These are phyloP conservation scores for Caenorhabditis latens DNA, from an alignment of 1,140 invertebrate genomes.

Conservation along the genomic window DNA sequence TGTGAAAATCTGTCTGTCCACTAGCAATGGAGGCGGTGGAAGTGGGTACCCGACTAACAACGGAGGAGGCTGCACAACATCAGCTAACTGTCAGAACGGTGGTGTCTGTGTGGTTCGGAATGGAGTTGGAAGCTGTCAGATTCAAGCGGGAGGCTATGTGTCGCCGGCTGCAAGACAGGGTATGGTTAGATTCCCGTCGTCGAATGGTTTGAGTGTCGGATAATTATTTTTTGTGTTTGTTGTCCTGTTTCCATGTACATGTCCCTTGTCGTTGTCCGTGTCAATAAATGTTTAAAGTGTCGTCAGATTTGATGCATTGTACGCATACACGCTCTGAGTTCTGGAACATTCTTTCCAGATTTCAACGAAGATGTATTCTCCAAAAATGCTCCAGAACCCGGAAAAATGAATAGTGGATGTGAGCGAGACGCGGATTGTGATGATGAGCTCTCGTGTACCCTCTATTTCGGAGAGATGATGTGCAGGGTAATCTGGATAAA, in stretches of 20 bases:
- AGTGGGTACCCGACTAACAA: neutral
- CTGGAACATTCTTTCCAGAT: neutral
- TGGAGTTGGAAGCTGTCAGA: constrained; percentile 23
- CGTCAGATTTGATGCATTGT: neutral
- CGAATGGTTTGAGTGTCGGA: constrained; percentile 2
- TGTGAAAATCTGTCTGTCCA: constrained; percentile 23
- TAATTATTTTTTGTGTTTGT: neutral
- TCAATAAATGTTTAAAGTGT: constrained; percentile 30
- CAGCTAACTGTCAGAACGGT: neutral
- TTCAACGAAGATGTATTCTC: constrained; percentile 40
- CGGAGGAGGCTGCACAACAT: neutral
- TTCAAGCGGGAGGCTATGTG: constrained; percentile 39
- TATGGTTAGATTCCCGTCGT: constrained; percentile 49
- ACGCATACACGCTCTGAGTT: neutral
- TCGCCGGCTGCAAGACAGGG: constrained; percentile 28
- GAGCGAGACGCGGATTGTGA: constrained; percentile 39
- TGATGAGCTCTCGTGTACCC: constrained; percentile 8
- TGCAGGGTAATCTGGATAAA: neutral
- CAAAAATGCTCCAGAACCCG: constrained; percentile 8
- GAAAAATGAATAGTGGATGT: constrained; percentile 25
- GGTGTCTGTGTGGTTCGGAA: neutral
- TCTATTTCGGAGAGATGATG: constrained; percentile 43
- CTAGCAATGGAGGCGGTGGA: constrained; percentile 45
- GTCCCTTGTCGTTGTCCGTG: neutral
- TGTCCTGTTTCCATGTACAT: neutral